Base-by-base conservation (phyloP, 2,888 invertebrate genomes). In the Tinea pellionella region DNA sequence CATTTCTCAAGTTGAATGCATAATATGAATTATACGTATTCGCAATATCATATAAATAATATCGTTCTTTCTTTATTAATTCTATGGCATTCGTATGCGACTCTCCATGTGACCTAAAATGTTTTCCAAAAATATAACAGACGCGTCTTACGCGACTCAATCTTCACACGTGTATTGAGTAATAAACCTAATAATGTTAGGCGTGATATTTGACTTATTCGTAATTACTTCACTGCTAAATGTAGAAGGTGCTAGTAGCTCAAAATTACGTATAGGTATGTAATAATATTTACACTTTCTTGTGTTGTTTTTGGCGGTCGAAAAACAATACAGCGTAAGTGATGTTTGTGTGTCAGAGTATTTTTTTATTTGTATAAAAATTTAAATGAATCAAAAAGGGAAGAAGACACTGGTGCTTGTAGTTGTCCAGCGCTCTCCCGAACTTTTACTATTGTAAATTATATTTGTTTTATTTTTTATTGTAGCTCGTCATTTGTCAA, bases 81-180 rank as follows among this genome's bases (percentile, higher is more conserved):
- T 9, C 19, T 53, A 18, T 53, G 53, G 11, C 16, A 53, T 53
- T 53, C 24, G 13, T 32, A 32, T n/a, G 19, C 32, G 32, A 16
- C 57, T 30, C 56, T 67, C 67, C 70, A 73, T 71, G 74, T 76
- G 86, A 80, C 84, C 87, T 84, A 82, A 85, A 80, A 86, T 70
- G 74, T 71, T 83, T 78, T 85, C 87, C 83, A 81, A 84, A 87
- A 87, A 86, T 86, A 87, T 73, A 72, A 69, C 78, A 80, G 78
- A 80, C 77, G 73, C 60, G 56, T 12, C 70, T 68, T 65, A 74
- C 66, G 72, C 73, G 74, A 71, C 73, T 65, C 65, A 66, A 68
- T 66, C 67, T 74, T 67, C 74, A 74, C 76, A 67, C 71, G 72
- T 37, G 57, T 55, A 32, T 57, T 57, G 57, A 57, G 32, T 57